Evolutionary conservation across 92 coral and sea anemone genomes (phyloP).

Genomic region (Nematostella vectensis): DNA sequence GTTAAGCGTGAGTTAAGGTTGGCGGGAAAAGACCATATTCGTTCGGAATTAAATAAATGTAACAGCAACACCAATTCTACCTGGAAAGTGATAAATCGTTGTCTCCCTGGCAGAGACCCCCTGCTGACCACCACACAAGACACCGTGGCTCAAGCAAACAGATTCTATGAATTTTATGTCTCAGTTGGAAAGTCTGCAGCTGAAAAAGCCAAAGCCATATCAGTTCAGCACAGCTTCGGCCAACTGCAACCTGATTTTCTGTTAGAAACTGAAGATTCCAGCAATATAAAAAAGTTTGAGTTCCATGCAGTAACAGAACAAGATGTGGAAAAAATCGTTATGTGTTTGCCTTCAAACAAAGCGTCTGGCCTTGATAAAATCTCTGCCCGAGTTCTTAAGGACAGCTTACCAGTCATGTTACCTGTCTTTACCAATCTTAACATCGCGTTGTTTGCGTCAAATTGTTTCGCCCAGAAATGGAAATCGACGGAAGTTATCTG

Average conservation of each 20-base stretch:
- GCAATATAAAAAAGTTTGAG: conserved; percentile 13
- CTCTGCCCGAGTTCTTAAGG: conserved; percentile 26
- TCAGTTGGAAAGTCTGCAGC: conserved; percentile 25
- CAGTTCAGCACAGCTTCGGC: conserved; percentile 7
- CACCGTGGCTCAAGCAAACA: conserved; percentile 13
- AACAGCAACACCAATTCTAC: conserved; percentile 20
- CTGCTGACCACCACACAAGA: conserved; percentile 11
- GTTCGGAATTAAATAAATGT: conserved; percentile 6
- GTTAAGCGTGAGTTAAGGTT: conserved; percentile 22
- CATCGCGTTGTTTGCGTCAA: conserved; percentile 28
- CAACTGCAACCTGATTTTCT: not conserved
- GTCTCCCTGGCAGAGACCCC: conserved; percentile 21
- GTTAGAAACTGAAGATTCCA: not conserved
- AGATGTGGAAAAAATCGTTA: not conserved
- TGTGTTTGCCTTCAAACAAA: conserved; percentile 8
- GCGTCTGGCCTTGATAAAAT: conserved; percentile 30
- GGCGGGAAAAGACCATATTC: conserved; percentile 22
- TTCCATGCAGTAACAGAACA: conserved; percentile 15
- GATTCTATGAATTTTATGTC: conserved; percentile 20
- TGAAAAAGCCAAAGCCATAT: conserved; percentile 13
- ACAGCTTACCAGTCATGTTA: conserved; percentile 18
- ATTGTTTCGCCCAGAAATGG: conserved; percentile 27
- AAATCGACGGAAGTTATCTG: too few relatives aligned
- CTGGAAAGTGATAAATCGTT: conserved; percentile 37
- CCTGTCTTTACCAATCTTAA: conserved; percentile 34